phyloP scores from a whole-genome alignment of 2,888 invertebrate species.

The Eubasilissa splendida region DNA sequence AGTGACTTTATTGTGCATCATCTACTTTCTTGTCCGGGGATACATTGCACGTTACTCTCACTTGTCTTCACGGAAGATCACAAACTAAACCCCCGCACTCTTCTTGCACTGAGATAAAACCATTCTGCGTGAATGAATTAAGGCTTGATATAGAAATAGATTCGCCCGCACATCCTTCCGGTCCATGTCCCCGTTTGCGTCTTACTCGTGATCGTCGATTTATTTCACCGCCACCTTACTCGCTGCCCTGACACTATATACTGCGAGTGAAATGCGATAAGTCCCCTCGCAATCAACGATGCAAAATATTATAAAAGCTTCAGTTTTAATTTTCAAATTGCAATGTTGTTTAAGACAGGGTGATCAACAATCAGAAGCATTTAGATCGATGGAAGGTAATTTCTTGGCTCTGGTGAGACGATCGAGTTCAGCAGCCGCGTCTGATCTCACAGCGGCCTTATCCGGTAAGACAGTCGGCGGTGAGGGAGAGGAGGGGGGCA shows the following conservation, averaged over 20 bases:
- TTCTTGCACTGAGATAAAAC: not conserved
- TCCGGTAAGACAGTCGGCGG: constrained; percentile 71
- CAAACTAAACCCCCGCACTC: constrained; percentile 40
- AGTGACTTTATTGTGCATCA: constrained; percentile 71
- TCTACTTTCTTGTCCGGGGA: constrained; percentile 44
- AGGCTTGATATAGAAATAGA: constrained; percentile 12
- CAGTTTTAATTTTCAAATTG: constrained; percentile 25
- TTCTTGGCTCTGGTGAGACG: constrained; percentile 84
- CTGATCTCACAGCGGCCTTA: constrained; percentile 84
- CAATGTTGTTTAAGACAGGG: not conserved
- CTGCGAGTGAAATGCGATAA: constrained; percentile 4
- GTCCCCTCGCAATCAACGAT: constrained; percentile 15
- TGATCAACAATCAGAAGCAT: constrained; percentile 68
- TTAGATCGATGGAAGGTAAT: constrained; percentile 72
- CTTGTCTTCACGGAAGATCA: constrained; percentile 58
- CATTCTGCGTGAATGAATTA: constrained; percentile 12
- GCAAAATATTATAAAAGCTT: constrained; percentile 34
- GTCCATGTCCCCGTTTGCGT: constrained; percentile 1
- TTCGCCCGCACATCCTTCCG: constrained; percentile 7
- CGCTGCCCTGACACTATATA: constrained; percentile 7
- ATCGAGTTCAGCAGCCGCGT: constrained; percentile 94
- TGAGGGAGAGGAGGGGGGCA: constrained; percentile 63
- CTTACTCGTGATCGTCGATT: not conserved
- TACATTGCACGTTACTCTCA: constrained; percentile 44
- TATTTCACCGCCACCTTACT: not conserved